These are phyloP conservation scores for Chroicocephalus ridibundus DNA, from an alignment of 2,113 vertebrate species.

Conservation along the genomic window DNA sequence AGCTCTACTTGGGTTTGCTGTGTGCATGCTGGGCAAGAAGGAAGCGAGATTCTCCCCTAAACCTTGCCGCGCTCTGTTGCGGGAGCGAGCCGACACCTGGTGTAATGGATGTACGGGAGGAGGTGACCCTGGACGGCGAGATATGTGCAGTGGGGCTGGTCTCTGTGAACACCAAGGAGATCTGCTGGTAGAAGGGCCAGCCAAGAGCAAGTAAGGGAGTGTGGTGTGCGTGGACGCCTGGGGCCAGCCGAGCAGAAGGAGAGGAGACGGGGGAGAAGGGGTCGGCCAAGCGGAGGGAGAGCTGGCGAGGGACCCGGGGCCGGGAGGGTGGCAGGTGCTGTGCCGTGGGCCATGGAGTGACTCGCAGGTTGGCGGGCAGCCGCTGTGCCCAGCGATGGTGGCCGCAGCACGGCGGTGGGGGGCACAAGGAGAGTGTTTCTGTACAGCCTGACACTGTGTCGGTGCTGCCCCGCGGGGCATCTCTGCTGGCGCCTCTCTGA, in stretches of 20 bases:
- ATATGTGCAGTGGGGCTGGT: fast-evolving
- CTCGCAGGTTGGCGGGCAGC: neutral
- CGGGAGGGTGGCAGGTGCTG: neutral
- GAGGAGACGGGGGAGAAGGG: neutral
- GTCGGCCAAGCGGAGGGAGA: neutral
- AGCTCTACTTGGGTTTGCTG: neutral
- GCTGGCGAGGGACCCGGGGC: fast-evolving
- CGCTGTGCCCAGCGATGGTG: neutral
- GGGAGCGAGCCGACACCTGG: neutral
- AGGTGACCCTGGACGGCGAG: fast-evolving
- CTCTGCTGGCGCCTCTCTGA: neutral
- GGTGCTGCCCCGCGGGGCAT: neutral
- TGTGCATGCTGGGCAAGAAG: neutral
- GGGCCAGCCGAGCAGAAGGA: neutral
- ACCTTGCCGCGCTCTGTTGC: neutral
- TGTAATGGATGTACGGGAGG: neutral
- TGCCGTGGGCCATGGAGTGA: fast-evolving
- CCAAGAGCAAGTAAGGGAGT: neutral
- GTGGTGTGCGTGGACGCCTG: fast-evolving
- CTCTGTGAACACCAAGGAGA: neutral
- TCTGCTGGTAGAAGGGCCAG: neutral
- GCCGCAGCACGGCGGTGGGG: too few species aligned
- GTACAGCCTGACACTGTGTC: neutral
- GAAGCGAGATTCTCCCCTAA: neutral
- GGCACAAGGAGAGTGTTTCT: too few species aligned